These are phyloP conservation scores for Eudasyphora cyanicolor DNA, from an alignment of 2,888 invertebrate genomes.

Conservation along the genomic window DNA sequence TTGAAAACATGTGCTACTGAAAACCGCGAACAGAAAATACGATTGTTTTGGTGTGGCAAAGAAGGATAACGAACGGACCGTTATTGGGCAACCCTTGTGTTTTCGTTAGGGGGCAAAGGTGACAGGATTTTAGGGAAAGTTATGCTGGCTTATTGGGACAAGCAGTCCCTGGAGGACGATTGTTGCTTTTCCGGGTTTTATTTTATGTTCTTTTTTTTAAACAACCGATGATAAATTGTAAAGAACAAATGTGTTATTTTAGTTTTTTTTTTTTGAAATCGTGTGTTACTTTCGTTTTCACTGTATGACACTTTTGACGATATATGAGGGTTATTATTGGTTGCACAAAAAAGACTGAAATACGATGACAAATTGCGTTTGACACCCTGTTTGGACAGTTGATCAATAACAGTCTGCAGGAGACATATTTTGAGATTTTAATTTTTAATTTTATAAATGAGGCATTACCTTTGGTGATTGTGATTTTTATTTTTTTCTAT, in stretches of 20 bases:
- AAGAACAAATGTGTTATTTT: conserved; percentile 55
- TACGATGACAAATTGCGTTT: conserved; percentile 55
- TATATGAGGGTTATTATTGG: conserved; percentile 45
- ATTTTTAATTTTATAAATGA: too few species aligned
- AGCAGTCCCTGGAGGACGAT: conserved; percentile 23
- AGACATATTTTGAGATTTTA: too few species aligned
- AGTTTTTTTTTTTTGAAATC: conserved; percentile 1
- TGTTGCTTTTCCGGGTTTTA: conserved; percentile 8
- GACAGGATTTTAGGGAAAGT: background rate
- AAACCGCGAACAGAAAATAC: conserved; percentile 51
- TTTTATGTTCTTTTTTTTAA: conserved; percentile 34
- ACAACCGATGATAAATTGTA: conserved; percentile 57
- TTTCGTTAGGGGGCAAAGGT: background rate
- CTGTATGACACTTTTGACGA: background rate
- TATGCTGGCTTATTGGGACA: background rate
- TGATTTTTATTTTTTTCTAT: too few species aligned
- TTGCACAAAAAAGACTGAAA: background rate
- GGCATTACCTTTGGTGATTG: too few species aligned
- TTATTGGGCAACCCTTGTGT: conserved; percentile 16
- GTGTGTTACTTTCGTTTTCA: background rate
- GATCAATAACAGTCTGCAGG: conserved; percentile 6
- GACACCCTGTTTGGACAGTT: conserved; percentile 37
- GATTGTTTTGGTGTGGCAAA: background rate
- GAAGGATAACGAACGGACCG: background rate
- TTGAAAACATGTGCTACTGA: conserved; percentile 50